These are phyloP conservation scores for Felis catus DNA, from an alignment of 2,113 vertebrate species.

Conservation along the genomic window DNA sequence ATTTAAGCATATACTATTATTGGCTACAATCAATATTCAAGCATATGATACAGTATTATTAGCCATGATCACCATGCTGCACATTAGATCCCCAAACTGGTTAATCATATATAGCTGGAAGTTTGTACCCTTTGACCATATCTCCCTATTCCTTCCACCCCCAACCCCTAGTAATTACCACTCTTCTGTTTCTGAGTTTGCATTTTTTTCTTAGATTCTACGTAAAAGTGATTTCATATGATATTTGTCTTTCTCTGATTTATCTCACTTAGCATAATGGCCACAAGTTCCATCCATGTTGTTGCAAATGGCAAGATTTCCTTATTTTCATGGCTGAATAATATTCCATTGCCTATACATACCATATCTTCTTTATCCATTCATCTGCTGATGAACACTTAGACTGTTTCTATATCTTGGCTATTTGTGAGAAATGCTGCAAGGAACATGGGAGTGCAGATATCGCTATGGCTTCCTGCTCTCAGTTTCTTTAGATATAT, in stretches of 20 bases:
- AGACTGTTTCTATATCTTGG: background rate
- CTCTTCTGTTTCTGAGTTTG: background rate
- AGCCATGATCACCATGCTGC: background rate
- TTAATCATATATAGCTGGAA: background rate
- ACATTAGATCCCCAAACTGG: background rate
- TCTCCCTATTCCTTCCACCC: background rate
- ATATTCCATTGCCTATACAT: background rate
- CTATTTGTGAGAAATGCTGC: background rate
- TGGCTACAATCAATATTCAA: background rate
- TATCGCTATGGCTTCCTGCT: background rate
- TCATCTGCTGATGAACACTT: background rate
- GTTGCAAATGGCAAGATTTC: background rate
- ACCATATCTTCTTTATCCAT: background rate
- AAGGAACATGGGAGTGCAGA: background rate
- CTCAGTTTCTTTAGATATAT: background rate
- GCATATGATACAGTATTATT: background rate
- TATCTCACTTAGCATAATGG: background rate
- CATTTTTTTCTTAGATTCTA: background rate
- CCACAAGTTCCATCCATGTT: background rate
- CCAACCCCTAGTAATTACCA: background rate
- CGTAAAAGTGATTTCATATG: background rate
- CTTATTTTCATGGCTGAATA: background rate
- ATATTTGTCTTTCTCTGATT: background rate
- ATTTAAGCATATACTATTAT: too few species aligned
- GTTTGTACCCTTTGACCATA: background rate